Base-by-base conservation (phyloP, 2,888 invertebrate species). In the Patella pellucida region DNA sequence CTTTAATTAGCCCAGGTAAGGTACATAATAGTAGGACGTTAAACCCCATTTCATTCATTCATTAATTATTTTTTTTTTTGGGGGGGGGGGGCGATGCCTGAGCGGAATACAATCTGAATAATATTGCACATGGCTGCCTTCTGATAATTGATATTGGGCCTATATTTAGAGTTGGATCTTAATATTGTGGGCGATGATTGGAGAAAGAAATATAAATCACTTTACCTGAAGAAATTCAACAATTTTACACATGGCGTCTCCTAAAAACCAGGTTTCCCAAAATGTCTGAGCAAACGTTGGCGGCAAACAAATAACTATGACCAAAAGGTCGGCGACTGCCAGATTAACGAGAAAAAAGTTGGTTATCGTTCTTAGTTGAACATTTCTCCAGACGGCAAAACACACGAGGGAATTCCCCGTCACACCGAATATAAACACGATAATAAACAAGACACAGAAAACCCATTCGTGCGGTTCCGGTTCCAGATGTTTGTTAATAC, bases 301-400 rank as follows among this genome's bases (percentile, higher is more conserved):
- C 0, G 97, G 97, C 83, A 97, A 92, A 90, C 97, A 97, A 82
- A 97, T 94, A 73, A 97, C 91, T 62, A 97, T 95, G 79, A 97
- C 97, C 92, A 97, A 93, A 87, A 97, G 95, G 90, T 97, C 97
- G 51, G 94, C 91, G 73, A 95, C 93, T 0, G 97, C 97, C 84
- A 97, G 91, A 90, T 97, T 97, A 77, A 96, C 96, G 88, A 97
- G 96, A 91, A 97, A 97, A 90, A 96, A 96, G 91, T 97, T 97
- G 76, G 97, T 97, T 54, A 97, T 96, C 0, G 96, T 97, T 77
- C 96, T 93, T 97, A 98, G 97, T 1, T 94, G 94, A 83, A 94
- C 95, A 88, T 97, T 97, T 76, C 95, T 93, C 87, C 95, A 95
- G 52, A 97, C 97, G 0, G 97, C 97, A 76, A 95, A 93, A 85